phyloP scores from a whole-genome alignment of 23 tunicate genomes.

The Oikopleura dioica region DNA sequence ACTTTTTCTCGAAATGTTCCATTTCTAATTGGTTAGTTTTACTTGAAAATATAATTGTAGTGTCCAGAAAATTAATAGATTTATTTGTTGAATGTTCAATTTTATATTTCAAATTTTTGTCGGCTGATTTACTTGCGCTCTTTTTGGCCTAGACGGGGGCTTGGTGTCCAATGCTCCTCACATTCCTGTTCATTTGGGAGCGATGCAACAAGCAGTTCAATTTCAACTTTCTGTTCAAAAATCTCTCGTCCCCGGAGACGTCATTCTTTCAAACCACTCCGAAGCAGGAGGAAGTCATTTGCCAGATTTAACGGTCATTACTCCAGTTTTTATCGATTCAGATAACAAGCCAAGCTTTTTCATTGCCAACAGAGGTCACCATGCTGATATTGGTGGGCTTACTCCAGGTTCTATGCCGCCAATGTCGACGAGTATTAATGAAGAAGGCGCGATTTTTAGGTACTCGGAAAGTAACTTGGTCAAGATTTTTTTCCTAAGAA shows the following conservation, averaged over 20 bases:
- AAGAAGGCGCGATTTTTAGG: constrained; percentile 85
- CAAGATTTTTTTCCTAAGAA: no score
- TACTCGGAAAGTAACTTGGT: no score
- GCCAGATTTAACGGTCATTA: constrained; percentile 84
- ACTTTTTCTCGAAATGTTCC: no score
- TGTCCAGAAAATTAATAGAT: no score
- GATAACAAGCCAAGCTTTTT: constrained; percentile 40
- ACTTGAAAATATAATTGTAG: no score
- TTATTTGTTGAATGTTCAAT: no score
- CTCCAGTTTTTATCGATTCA: constrained; percentile 55
- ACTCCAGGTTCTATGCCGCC: constrained; percentile 97
- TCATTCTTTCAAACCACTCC: constrained; percentile 81
- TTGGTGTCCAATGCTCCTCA: constrained; percentile 98
- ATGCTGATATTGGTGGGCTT: constrained; percentile 88
- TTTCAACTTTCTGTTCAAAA: constrained; percentile 17
- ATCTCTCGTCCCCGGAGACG: constrained; percentile 37
- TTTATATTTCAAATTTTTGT: no score
- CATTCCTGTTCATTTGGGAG: constrained; percentile 96
- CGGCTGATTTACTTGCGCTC: constrained; percentile 91
- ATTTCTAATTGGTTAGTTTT: no score
- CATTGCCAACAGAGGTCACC: constrained; percentile 94
- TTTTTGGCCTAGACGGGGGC: constrained; percentile 96
- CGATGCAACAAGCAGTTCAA: constrained; percentile 95
- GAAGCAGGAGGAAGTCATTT: constrained; percentile 75
- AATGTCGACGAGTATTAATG: constrained; percentile 40